A percentile compares a stretch with the other conserved stretches of the same genome.
Evolutionary conservation across 2,888 invertebrate genomes (phyloP).

Genomic region (Oligia latruncula): DNA sequence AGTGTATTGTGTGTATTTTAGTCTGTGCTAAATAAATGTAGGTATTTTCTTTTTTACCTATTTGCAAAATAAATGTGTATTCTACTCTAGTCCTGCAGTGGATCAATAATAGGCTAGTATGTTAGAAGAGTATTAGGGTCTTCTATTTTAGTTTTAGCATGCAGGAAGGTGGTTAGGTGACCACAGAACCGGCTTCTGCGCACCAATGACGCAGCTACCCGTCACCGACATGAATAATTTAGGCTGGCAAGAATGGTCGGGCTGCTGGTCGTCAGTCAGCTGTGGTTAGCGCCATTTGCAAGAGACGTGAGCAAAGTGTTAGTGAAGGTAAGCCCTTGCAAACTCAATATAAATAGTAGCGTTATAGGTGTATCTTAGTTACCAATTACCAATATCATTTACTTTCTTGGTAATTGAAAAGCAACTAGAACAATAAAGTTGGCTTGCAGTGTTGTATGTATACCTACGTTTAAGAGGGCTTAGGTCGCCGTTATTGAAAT

Average conservation of each 20-base stretch:
- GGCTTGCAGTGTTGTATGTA: background rate
- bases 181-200: slow-evolving; percentile 1
- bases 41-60: too few relatives aligned
- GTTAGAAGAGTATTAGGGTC: background rate
- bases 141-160: background rate
- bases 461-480: background rate
- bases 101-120: background rate
- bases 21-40: too few relatives aligned
- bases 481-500: background rate
- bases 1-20: too few relatives aligned
- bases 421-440: background rate
- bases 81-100: too few relatives aligned
- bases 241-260: slow-evolving; percentile 1
- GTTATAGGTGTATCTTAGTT: background rate
- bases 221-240: slow-evolving; percentile 21
- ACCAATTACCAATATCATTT: background rate
- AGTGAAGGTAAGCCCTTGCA: background rate
- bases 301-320: background rate
- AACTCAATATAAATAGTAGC: too few relatives aligned
- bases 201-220: background rate
- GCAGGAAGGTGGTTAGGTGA: background rate
- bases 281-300: slow-evolving; percentile 14
- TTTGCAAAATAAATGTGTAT: too few relatives aligned
- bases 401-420: background rate
- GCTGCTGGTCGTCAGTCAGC: background rate